phyloP scores from a whole-genome alignment of 2,888 invertebrate genomes.

The Thalpophila matura region DNA sequence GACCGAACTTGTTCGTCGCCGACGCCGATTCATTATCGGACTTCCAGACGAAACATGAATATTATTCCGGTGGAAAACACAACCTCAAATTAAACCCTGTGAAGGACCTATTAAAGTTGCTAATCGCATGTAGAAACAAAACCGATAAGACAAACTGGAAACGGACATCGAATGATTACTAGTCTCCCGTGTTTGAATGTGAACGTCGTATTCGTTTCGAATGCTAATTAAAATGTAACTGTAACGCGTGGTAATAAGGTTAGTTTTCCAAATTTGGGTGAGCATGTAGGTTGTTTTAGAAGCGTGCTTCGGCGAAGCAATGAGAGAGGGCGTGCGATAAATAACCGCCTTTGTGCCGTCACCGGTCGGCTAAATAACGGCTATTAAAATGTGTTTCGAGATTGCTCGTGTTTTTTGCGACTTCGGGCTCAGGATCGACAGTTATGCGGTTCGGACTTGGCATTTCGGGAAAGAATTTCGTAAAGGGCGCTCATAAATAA shows the following conservation, averaged over 20 bases:
- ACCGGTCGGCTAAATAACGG: conserved; percentile 88
- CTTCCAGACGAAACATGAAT: conserved; percentile 83
- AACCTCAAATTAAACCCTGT: conserved; percentile 63
- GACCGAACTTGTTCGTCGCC: conserved; percentile 83
- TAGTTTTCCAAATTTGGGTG: conserved; percentile 66
- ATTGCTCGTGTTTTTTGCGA: conserved; percentile 85
- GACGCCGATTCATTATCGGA: conserved; percentile 88
- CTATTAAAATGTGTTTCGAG: conserved; percentile 89
- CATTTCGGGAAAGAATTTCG: conserved; percentile 53
- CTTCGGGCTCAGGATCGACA: conserved; percentile 69
- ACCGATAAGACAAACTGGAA: conserved; percentile 84
- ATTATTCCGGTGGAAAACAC: conserved; percentile 68
- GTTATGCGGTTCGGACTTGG: conserved; percentile 74
- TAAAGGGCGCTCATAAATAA: conserved; percentile 54
- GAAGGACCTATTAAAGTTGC: conserved; percentile 58
- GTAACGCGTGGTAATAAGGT: conserved; percentile 73
- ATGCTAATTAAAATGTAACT: conserved; percentile 74
- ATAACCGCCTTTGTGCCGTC: conserved; percentile 90
- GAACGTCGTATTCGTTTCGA: conserved; percentile 79
- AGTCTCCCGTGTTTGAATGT: conserved; percentile 80
- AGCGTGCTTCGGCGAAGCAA: conserved; percentile 83
- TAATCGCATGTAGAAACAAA: conserved; percentile 58
- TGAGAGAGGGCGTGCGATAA: conserved; percentile 91
- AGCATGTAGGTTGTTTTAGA: conserved; percentile 82
- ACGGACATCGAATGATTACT: conserved; percentile 89